A percentile compares a stretch with the other conserved stretches of the same genome.
These are phyloP conservation scores for Prosapia bicincta DNA, from an alignment of 2,888 invertebrate genomes.

Conservation along the genomic window DNA sequence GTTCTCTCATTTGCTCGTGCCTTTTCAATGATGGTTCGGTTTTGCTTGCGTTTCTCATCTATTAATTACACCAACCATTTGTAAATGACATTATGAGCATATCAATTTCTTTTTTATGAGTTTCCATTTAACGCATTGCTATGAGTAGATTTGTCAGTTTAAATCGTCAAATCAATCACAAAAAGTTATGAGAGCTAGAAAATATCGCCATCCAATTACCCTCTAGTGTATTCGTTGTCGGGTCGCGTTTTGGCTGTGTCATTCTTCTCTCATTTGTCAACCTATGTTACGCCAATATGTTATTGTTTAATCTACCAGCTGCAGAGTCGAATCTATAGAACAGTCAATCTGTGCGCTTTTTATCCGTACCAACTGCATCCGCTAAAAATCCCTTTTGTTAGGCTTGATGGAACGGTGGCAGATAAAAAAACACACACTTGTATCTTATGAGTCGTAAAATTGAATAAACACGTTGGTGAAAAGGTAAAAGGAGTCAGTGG, in stretches of 20 bases:
- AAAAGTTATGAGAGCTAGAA: no score
- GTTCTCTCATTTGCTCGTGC: no score
- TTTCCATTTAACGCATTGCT: no score
- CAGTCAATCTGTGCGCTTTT: neutral
- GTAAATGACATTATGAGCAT: no score
- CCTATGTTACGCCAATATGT: neutral
- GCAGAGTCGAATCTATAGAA: neutral
- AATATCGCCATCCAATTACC: no score
- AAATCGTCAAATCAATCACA: no score
- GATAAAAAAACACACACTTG: neutral
- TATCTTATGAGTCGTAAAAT: neutral
- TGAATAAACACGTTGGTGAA: neutral
- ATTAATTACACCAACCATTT: no score
- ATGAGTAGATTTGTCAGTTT: no score
- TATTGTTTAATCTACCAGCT: neutral
- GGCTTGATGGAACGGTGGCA: neutral
- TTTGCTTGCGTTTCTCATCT: no score
- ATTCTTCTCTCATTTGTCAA: neutral
- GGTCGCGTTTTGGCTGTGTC: neutral
- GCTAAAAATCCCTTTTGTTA: neutral
- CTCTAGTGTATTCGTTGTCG: no score
- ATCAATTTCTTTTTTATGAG: no score
- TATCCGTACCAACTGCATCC: neutral
- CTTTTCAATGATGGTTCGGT: no score
- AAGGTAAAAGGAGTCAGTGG: neutral